Base-by-base conservation (phyloP, 1,140 invertebrate species). In the Gryon sp. region DNA sequence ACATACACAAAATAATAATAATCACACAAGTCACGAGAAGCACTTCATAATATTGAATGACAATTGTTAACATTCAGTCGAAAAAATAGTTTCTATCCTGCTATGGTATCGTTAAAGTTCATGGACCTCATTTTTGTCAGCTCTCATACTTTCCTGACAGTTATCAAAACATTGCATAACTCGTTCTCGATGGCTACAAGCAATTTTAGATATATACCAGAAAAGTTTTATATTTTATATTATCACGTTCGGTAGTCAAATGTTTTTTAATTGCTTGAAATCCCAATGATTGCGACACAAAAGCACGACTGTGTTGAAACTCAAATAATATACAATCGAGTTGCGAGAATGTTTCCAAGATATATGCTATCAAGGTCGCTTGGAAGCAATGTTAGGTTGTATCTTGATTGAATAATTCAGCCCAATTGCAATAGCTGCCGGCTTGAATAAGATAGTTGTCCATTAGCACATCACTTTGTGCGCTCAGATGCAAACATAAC, bases 341-440 rank as follows among this genome's bases (percentile, higher is more conserved):
- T 19, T 20, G 6, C 45, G 20, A 46, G 26, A 36, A 20, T 46
- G 34, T 26, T 45, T 28, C 19, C 26, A 19, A 57, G 26, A 70
- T 60, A 45, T 20, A n/a, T 9, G 4, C 28, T 7, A 24, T 22
- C 45, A 66, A 74, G 53, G 62, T 43, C 34, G 8, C 5, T n/a
- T 3, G 38, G n/a, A 34, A 40, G 34, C 14, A 19, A 69, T 11
- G 32, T 15, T 9, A 11, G 45, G 5, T 55, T 34, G 20, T 22
- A 18, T n/a, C 57, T 72, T 72, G 66, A 77, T 77, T 77, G 66
- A 77, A 77, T 77, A 77, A 77, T 72, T 77, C 38, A 66, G 55
- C 40, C 50, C 66, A 52, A 65, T 76, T 76, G 53, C 46, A 28
- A 59, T 65, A 70, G 65, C 52, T 34, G 50, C 43, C 26, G 45